Evolutionary conservation across 2,888 invertebrate genomes (phyloP).

Genomic region (Lithosia quadra): DNA sequence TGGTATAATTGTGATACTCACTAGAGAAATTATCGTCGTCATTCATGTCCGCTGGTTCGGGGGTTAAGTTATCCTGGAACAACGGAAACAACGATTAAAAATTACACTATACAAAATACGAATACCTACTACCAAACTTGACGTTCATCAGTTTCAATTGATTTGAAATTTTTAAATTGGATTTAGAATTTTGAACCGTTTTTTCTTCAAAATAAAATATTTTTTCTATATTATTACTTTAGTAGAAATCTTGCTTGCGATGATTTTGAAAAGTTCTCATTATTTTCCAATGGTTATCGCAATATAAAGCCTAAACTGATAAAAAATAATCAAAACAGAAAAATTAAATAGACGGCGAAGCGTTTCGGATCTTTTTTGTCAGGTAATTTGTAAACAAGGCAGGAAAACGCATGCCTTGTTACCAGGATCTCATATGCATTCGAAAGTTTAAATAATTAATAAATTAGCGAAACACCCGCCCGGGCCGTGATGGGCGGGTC

Average conservation of each 20-base stretch:
- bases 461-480: constrained; percentile 81
- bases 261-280: too few species aligned
- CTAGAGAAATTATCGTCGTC: constrained; percentile 91
- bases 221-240: too few species aligned
- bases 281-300: too few species aligned
- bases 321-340: too few species aligned
- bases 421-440: constrained; percentile 64
- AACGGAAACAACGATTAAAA: constrained; percentile 57
- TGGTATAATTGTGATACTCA: constrained; percentile 73
- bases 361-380: constrained; percentile 18
- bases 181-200: too few species aligned
- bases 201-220: too few species aligned
- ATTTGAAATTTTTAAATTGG: too few species aligned
- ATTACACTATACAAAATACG: background rate
- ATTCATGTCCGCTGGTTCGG: constrained; percentile 89
- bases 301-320: too few species aligned
- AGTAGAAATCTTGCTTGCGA: too few species aligned
- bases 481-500: constrained; percentile 72
- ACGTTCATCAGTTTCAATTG: too few species aligned
- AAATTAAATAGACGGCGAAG: background rate
- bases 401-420: constrained; percentile 32
- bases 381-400: constrained; percentile 24
- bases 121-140: too few species aligned
- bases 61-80: constrained; percentile 91
- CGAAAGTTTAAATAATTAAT: constrained; percentile 81